phyloP scores from a whole-genome alignment of 2,888 invertebrate genomes.

The Melangyna quadrimaculata region DNA sequence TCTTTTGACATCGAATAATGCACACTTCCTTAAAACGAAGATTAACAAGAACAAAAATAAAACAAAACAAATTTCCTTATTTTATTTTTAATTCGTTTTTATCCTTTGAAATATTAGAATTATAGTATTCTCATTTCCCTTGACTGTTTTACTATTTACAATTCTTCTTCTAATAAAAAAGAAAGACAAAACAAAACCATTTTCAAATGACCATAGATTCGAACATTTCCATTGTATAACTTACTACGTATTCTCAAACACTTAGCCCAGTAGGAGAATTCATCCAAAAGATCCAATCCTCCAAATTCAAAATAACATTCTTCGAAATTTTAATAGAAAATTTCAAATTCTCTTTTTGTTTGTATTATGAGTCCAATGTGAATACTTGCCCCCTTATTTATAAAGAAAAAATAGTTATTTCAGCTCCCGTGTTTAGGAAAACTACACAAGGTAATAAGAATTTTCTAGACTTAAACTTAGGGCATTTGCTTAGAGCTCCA shows the following conservation, averaged over 20 bases:
- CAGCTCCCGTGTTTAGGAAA: no score
- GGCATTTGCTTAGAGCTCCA: no score
- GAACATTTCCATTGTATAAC: not conserved
- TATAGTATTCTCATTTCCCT: conserved; percentile 28
- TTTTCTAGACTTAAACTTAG: no score
- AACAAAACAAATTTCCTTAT: not conserved
- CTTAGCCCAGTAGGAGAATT: not conserved
- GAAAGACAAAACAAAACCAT: not conserved
- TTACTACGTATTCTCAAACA: not conserved
- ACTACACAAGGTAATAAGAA: no score
- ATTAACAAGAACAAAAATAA: no score
- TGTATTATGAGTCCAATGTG: not conserved
- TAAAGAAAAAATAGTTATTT: no score
- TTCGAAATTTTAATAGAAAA: not conserved
- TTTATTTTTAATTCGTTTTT: conserved; percentile 1
- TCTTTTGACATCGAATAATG: conserved; percentile 39
- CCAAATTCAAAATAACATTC: not conserved
- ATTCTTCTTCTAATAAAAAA: not conserved
- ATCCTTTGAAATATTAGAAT: conserved; percentile 28
- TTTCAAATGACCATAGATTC: not conserved
- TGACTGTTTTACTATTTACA: conserved; percentile 14
- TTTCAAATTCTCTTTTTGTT: not conserved
- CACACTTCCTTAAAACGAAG: conserved; percentile 27
- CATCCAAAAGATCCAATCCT: not conserved
- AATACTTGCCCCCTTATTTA: no score